Base-by-base conservation (phyloP, 2,797 vertebrate genomes). In the Vespertilio murinus region DNA sequence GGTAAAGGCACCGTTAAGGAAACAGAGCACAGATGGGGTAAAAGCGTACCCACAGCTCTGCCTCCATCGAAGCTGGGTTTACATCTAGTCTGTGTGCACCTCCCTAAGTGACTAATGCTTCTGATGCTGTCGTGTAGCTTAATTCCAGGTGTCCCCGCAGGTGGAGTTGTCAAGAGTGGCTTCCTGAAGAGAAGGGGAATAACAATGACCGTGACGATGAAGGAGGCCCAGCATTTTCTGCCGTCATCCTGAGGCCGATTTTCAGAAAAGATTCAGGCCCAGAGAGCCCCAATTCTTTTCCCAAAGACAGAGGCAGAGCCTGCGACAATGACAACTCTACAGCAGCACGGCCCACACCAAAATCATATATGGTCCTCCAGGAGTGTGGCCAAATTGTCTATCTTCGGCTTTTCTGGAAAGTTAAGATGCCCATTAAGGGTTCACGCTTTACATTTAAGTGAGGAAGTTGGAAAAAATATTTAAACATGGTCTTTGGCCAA, bases 291-390 rank as follows among this genome's bases (percentile, higher is more conserved):
- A 52, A 20, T 69, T 1, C 25, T 16, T 25, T 16, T 16, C 38
- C 65, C 28, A 3, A 74, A 52, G 70, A 77, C 28, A 6, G 9
- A 77, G 49, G 59, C 10, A 18, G 84, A 91, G 25, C 25, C 78
- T 33, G 14, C 13, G 65, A 33, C 45, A 59, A 18, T 18, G 49
- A 30, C 38, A 49, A 35, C 86, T 28, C 5, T 1, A 5, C 1
- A 3, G 1, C 1, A 6, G 47, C 10, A 3, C 3, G 6, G 1
- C 18, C 28, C 16, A 28, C 40, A 20, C 61, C 2, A 5, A 28
- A 35, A 35, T 23, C 54, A 2, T 16, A 25, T 4, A 2, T 3
- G 22, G 52, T 54, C 8, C 30, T 33, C 52, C 13, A 5, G 33
- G 73, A 4, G 3, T 49, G 20, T 45, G 78, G 83, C 28, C n/a